Evolutionary conservation across 2,113 vertebrate genomes (phyloP), one percentile per base, ranked within the genome.

Genomic region (Rhineura floridana): DNA sequence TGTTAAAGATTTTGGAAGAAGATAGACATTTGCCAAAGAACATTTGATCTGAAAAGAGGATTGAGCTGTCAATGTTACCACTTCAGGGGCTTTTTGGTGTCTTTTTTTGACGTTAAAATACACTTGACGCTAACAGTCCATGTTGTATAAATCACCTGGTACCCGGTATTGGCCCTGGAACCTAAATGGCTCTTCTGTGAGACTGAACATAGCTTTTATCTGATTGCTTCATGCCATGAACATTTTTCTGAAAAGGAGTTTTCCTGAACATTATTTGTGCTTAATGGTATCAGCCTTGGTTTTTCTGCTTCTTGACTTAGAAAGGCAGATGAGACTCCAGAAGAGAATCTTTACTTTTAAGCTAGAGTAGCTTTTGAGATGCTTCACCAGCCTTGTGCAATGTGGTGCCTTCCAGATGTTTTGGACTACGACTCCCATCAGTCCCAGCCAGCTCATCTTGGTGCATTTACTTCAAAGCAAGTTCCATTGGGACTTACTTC

Each of bases 151-250:
- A 69, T 84, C 83, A 72, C 8, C n/a, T 0, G 6, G 84, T 81
- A 48, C 86, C 90, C 52, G 81, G 70, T 86, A 80, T 78, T 94
- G 87, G 28, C 87, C n/a, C 86, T 73, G 50, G 84, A 83, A 72
- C 55, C 82, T 87, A 8, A 33, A 77, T 89, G 1, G 0, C 44
- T 91, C 91, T 91, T 91, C 76, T 42, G 52, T 75, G 6, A 50
- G 17, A 44, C n/a, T 90, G 76, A n/a, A n/a, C n/a, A n/a, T n/a
- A n/a, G n/a, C 4, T 81, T 28, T 19, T 62, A 4, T 50, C 42
- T 76, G 73, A 44, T 25, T 19, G 42, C 36, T 75, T 75, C 21
- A 46, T 44, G 9, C 10, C 73, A 76, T 46, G 10, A 44, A 42
- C 73, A 46, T 46, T 46, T 76, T 46, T 76, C 73, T 76, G 28